Conservation (phyloP, 2,888 invertebrate genomes). For the Mythimna lalbum region DNA sequence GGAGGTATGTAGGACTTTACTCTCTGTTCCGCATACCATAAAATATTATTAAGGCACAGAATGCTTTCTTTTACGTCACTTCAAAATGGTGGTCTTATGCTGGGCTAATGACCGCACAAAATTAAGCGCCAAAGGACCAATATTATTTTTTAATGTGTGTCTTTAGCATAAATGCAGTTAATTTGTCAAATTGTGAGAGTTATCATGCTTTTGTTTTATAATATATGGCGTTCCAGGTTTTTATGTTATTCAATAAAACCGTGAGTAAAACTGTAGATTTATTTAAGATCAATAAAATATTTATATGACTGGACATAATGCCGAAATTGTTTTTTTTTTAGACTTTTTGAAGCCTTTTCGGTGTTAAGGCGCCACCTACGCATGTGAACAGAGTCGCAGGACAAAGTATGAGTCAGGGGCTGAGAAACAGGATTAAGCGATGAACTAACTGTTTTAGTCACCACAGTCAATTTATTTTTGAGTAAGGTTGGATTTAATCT, state of each 20-base stretch:
- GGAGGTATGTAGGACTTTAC: too few species aligned
- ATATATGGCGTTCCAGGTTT: slow-evolving; percentile 17
- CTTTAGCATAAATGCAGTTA: slow-evolving; percentile 24
- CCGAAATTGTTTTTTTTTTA: slow-evolving; percentile 28
- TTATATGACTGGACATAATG: slow-evolving; percentile 21
- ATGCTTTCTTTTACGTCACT: background rate
- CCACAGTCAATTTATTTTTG: slow-evolving; percentile 23
- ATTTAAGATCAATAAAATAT: slow-evolving; percentile 49
- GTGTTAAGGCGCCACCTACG: slow-evolving; percentile 32
- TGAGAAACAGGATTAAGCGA: slow-evolving; percentile 12
- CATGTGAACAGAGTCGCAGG: slow-evolving; percentile 8
- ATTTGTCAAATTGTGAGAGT: slow-evolving; percentile 46
- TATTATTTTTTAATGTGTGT: slow-evolving; percentile 31
- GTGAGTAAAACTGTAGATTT: slow-evolving; percentile 14
- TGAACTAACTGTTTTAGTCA: slow-evolving; percentile 22
- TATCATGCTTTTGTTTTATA: slow-evolving; percentile 29
- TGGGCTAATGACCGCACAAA: slow-evolving; percentile 7
- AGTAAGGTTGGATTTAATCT: slow-evolving; percentile 17
- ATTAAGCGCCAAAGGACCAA: slow-evolving; percentile 9
- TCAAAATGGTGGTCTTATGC: background rate
- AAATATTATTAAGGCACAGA: too few species aligned
- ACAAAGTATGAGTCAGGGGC: slow-evolving; percentile 7
- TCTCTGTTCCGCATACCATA: too few species aligned
- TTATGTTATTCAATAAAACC: slow-evolving; percentile 39
- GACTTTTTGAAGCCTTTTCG: slow-evolving; percentile 4